These are phyloP conservation scores for Lagorchestes hirsutus DNA, from an alignment of 2,797 vertebrate genomes.

Conservation along the genomic window DNA sequence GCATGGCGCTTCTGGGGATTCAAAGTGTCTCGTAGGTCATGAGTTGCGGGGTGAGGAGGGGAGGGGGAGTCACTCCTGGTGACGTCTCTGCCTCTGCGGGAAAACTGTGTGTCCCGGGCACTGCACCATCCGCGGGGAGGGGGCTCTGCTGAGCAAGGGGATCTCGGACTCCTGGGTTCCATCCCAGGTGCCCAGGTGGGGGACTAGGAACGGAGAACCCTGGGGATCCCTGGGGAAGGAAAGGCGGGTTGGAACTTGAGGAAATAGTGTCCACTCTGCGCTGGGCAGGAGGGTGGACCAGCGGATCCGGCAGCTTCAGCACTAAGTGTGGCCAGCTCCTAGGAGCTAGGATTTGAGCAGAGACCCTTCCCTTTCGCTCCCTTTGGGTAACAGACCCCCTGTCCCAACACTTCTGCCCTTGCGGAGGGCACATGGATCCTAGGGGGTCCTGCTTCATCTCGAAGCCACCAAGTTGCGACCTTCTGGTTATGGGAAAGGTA, in stretches of 20 bases:
- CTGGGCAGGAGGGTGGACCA: constrained; percentile 54
- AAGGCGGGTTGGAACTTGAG: not conserved
- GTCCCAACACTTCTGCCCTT: constrained; percentile 19
- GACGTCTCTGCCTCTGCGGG: constrained; percentile 78
- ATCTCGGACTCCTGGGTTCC: constrained; percentile 22
- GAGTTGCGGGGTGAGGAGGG: constrained; percentile 54
- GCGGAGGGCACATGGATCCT: constrained; percentile 7
- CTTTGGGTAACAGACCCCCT: constrained; percentile 21
- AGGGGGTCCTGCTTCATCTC: constrained; percentile 67
- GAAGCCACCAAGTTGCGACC: constrained; percentile 56
- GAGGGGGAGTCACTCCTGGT: constrained; percentile 68
- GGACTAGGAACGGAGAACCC: not conserved
- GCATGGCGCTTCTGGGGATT: constrained; percentile 26
- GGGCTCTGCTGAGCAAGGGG: constrained; percentile 63
- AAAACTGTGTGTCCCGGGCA: constrained; percentile 79
- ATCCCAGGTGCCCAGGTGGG: not conserved
- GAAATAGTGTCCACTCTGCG: not conserved
- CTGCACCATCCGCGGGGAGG: constrained; percentile 74
- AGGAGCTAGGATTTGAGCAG: constrained; percentile 70
- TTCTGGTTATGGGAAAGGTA: not conserved
- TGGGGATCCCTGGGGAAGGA: not conserved
- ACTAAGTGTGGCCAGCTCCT: constrained; percentile 63
- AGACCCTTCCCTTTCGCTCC: constrained; percentile 63
- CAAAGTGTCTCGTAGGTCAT: constrained; percentile 69
- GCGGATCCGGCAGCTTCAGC: not conserved